A percentile compares a stretch with the other conserved stretches of the same genome.
Evolutionary conservation across 2,888 invertebrate species (phyloP).

Genomic region (Lomographa bimaculata): DNA sequence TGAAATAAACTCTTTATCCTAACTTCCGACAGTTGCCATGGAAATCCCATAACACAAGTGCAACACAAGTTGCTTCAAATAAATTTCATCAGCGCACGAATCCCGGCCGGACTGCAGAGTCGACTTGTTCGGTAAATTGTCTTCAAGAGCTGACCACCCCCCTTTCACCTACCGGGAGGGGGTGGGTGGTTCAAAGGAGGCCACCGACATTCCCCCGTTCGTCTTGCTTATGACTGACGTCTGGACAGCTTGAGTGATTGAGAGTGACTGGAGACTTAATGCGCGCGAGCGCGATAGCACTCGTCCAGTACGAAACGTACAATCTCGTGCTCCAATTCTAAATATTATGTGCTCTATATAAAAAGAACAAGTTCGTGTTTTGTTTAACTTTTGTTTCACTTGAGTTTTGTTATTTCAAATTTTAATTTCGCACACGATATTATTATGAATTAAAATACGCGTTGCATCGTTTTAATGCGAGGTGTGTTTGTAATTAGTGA

Average conservation of each 20-base stretch:
- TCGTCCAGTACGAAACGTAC: constrained; percentile 39
- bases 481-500: constrained; percentile 68
- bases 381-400: constrained; percentile 25
- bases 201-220: constrained; percentile 75
- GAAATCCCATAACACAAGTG: constrained; percentile 63
- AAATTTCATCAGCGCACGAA: constrained; percentile 75
- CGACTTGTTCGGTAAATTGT: constrained; percentile 79
- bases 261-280: constrained; percentile 82
- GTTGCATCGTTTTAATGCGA: constrained; percentile 70
- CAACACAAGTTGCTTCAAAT: constrained; percentile 69
- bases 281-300: constrained; percentile 69
- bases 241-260: constrained; percentile 82
- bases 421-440: constrained; percentile 56
- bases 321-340: constrained; percentile 44
- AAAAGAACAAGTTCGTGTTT: constrained; percentile 38
- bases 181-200: constrained; percentile 57
- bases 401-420: constrained; percentile 16
- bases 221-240: constrained; percentile 83
- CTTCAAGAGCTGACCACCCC: constrained; percentile 80
- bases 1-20: constrained; percentile 26
- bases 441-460: constrained; percentile 76
- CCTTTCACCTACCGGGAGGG: constrained; percentile 53
- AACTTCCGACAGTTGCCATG: constrained; percentile 37
- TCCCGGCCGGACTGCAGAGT: constrained; percentile 63
- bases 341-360: constrained; percentile 50